Conservation (phyloP, 2,888 invertebrate species). For the Camponotus fellah region DNA sequence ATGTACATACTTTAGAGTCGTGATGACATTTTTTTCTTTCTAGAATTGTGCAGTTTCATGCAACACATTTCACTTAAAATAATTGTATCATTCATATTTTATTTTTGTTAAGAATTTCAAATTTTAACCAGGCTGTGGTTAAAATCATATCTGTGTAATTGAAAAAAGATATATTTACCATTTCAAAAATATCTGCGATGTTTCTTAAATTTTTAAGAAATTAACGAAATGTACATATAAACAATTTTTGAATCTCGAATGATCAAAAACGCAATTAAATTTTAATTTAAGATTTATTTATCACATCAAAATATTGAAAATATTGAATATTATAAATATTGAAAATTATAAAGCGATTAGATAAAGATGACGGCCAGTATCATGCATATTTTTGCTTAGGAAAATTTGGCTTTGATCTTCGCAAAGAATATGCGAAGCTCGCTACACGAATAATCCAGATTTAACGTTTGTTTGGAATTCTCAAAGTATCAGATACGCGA, state of each 20-base stretch:
- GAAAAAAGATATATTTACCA: neutral
- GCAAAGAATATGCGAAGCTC: neutral
- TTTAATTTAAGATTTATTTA: neutral
- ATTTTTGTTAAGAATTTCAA: neutral
- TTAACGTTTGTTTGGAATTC: slow-evolving; percentile 31
- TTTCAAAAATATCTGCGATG: neutral
- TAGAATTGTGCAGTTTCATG: slow-evolving; percentile 1
- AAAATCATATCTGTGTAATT: neutral
- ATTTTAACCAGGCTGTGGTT: neutral
- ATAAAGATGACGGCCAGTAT: neutral
- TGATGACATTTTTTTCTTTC: slow-evolving; percentile 22
- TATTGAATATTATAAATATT: too few relatives aligned
- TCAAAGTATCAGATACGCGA: neutral
- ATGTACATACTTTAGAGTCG: slow-evolving; percentile 62
- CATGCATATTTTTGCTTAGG: neutral
- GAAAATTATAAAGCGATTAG: neutral
- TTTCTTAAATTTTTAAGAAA: neutral
- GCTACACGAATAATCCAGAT: slow-evolving; percentile 14
- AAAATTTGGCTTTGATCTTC: neutral
- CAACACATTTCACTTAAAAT: neutral
- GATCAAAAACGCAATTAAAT: neutral
- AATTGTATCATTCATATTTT: neutral
- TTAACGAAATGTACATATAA: neutral
- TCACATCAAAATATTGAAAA: neutral
- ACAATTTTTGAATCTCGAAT: neutral